Conservation (phyloP, 2,113 vertebrate genomes). For the Phaethon lepturus region DNA sequence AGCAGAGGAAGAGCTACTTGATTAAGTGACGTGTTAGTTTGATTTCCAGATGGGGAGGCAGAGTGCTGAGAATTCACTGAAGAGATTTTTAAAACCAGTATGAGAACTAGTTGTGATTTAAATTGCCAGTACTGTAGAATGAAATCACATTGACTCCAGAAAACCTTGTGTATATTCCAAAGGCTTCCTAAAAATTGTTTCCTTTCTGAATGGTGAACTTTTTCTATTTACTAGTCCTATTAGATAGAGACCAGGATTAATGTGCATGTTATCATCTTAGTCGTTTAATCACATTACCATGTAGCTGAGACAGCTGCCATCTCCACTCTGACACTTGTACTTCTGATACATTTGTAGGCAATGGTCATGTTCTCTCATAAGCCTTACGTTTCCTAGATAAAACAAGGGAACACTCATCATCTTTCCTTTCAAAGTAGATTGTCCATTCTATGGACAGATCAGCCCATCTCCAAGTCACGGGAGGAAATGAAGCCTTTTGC, state of each 20-base stretch:
- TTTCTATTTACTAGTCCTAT: background rate
- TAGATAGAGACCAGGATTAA: background rate
- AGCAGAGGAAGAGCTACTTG: background rate
- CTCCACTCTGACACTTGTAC: background rate
- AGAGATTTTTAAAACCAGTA: background rate
- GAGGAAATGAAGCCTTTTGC: background rate
- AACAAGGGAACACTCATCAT: background rate
- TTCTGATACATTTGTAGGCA: background rate
- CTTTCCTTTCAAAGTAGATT: background rate
- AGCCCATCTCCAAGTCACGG: background rate
- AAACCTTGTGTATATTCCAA: background rate
- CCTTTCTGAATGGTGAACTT: background rate
- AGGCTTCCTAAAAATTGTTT: background rate
- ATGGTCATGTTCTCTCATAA: background rate
- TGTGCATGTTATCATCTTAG: background rate
- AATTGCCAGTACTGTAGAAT: background rate
- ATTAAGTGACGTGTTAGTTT: background rate
- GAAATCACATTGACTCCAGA: background rate
- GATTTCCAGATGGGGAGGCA: background rate
- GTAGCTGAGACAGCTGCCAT: background rate
- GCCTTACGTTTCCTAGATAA: background rate
- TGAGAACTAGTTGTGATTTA: background rate
- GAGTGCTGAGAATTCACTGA: background rate
- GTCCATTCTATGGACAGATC: background rate
- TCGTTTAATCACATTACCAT: accelerated